A percentile compares a stretch with the other conserved stretches of the same genome.
Conservation (phyloP, 2,888 invertebrate genomes). For the Byasa hedistus region DNA sequence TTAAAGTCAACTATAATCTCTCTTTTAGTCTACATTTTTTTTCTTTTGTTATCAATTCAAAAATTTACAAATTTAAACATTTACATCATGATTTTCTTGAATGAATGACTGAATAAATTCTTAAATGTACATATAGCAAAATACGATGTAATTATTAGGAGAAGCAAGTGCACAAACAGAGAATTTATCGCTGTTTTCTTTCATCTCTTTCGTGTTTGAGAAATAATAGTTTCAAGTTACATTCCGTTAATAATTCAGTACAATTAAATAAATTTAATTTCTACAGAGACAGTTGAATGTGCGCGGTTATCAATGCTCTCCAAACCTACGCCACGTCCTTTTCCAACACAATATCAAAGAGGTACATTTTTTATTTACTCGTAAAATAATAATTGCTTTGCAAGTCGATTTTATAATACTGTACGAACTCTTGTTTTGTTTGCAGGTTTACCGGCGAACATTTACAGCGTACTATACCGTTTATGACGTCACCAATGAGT, state of each 20-base stretch:
- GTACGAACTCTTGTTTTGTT: conserved; percentile 50
- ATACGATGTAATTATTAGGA: too few relatives aligned
- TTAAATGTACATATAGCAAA: too few relatives aligned
- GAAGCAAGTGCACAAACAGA: too few relatives aligned
- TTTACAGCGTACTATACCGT: conserved; percentile 94
- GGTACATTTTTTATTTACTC: conserved; percentile 70
- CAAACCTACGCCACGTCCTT: conserved; percentile 91
- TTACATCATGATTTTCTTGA: too few relatives aligned
- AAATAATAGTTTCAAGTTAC: too few relatives aligned
- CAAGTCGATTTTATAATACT: neutral
- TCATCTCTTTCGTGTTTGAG: too few relatives aligned
- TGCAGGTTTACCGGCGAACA: conserved; percentile 91
- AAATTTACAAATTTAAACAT: too few relatives aligned
- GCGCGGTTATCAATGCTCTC: conserved; percentile 91
- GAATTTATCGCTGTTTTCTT: too few relatives aligned
- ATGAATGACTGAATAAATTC: too few relatives aligned
- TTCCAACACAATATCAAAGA: conserved; percentile 94
- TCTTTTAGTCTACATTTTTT: too few relatives aligned
- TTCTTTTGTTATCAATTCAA: too few relatives aligned
- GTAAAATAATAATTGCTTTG: neutral
- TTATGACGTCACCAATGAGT: conserved; percentile 95
- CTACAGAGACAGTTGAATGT: conserved; percentile 92
- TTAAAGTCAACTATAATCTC: too few relatives aligned
- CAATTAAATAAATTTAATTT: neutral
- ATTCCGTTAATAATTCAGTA: neutral